Evolutionary conservation across 2,888 invertebrate genomes (phyloP), one percentile per base, ranked within the genome.

Genomic region (Podotricha telesiphe): DNA sequence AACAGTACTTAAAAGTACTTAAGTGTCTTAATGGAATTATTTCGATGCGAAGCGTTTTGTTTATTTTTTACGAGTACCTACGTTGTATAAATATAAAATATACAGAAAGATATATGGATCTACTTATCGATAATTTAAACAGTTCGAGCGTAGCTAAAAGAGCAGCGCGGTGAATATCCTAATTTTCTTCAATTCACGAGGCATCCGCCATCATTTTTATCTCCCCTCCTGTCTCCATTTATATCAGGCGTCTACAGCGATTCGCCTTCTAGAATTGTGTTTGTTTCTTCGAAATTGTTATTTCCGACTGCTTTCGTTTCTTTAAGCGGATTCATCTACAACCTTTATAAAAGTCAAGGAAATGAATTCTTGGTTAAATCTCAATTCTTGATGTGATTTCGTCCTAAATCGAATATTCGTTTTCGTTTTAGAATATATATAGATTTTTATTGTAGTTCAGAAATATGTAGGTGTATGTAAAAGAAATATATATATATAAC

Each of bases 121-220:
- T 84, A 85, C 70, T 83, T 84, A 82, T 80, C 82, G 81, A 85
- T 88, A 87, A 88, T 89, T 89, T 86, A 88, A 88, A 83, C 83
- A 85, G 84, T 82, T 83, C 64, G 70, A 70, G 69, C 75, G 78
- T 75, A 81, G 76, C 83, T 84, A 82, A 84, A 88, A 85, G 87
- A 85, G 83, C 84, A 80, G 76, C 83, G 85, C 84, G 87, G 87
- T 85, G 85, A 89, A 89, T 89, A 88, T 86, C 85, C 88, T 91
- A 90, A 92, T 91, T 91, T 89, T 86, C 80, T 86, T 86, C 82
- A 85, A 89, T 91, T 91, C 88, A 87, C 86, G 80, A 79, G 82
- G 86, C 89, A 89, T 90, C 89, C 91, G 88, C 89, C 90, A 88
- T 91, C 89, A 90, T 91, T 90, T 91, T 91, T 91, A 91, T 91